Base-by-base conservation (phyloP, 2,888 invertebrate species). In the Caenorhabditis imperialis region DNA sequence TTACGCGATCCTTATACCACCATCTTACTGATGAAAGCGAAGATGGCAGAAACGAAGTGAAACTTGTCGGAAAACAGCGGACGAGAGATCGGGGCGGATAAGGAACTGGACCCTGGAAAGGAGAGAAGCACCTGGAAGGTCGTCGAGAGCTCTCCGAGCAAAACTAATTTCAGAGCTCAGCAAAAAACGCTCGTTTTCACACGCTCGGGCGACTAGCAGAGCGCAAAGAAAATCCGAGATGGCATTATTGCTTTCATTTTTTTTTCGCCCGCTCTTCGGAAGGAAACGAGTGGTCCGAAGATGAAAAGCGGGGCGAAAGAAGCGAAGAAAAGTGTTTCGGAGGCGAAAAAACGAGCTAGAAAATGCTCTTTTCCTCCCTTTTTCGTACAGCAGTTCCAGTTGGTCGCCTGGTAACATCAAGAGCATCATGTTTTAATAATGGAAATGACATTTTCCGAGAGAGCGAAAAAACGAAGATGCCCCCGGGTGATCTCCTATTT, bases 371-470 rank as follows among this genome's bases (percentile, higher is more conserved):
- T n/a, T n/a, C n/a, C n/a, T n/a, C n/a, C n/a, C n/a, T 44, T 30
- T 25, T 45, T 45, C 25, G 45, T 45, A 51, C 37, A 20, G 25
- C 20, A 30, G 33, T n/a, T 22, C 22, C n/a, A 35, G 3, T 8
- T 40, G n/a, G 53, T 62, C 62, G 35, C 62, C 53, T 50, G 44
- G 61, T 50, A 42, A 51, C 50, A 61, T 51, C 33, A 50, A 40
- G 18, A 23, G 27, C 25, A 14, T 44, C 18, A 62, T 53, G 45
- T 35, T 44, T 61, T 61, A 61, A 42, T 60, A 18, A 61, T 23
- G 10, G 27, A 23, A 7, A 25, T 40, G 18, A 7, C 14, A 27
- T 30, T 12, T 6, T 20, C 3, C 18, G 40, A 16, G 30, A 23
- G 38, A 20, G 18, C 16, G 27, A n/a, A 47, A 8, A 4, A 1